Evolutionary conservation across 2,888 invertebrate genomes (phyloP).

Genomic region (Branchinecta sandiegonensis): DNA sequence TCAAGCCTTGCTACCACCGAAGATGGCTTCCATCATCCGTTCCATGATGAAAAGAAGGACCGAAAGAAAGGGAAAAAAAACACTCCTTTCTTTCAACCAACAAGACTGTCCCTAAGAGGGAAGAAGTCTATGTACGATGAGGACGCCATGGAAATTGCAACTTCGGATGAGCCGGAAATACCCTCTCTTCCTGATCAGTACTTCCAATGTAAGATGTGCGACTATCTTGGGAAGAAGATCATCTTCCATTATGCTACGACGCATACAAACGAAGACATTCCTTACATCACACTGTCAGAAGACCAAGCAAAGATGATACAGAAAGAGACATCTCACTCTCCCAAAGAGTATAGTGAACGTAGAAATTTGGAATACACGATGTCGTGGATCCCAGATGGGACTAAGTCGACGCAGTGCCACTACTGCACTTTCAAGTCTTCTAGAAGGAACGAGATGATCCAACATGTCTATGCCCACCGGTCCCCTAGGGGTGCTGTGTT

Average conservation of each 20-base stretch:
- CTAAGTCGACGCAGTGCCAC: constrained; percentile 23
- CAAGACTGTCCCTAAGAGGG: constrained; percentile 22
- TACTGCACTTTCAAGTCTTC: constrained; percentile 24
- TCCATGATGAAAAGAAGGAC: not conserved
- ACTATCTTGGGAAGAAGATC: constrained; percentile 44
- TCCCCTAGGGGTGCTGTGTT: constrained; percentile 19
- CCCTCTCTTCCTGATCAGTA: constrained; percentile 30
- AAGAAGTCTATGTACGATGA: constrained; percentile 21
- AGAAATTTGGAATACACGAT: constrained; percentile 21
- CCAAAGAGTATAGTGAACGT: not conserved
- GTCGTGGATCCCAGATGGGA: constrained; percentile 25
- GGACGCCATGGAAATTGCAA: constrained; percentile 25
- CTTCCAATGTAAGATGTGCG: constrained; percentile 45
- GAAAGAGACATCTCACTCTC: not conserved
- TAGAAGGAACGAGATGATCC: constrained; percentile 24
- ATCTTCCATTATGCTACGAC: constrained; percentile 49
- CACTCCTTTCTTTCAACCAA: constrained; percentile 19
- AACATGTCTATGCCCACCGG: constrained; percentile 25
- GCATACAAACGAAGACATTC: constrained; percentile 41
- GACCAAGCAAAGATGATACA: constrained; percentile 13
- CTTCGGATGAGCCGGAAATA: constrained; percentile 21
- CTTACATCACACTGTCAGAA: constrained; percentile 24
- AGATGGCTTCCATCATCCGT: not conserved
- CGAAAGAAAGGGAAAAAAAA: not conserved
- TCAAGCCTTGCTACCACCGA: constrained; percentile 1